Conservation (phyloP, 2,797 vertebrate species). For the Channa striata region DNA sequence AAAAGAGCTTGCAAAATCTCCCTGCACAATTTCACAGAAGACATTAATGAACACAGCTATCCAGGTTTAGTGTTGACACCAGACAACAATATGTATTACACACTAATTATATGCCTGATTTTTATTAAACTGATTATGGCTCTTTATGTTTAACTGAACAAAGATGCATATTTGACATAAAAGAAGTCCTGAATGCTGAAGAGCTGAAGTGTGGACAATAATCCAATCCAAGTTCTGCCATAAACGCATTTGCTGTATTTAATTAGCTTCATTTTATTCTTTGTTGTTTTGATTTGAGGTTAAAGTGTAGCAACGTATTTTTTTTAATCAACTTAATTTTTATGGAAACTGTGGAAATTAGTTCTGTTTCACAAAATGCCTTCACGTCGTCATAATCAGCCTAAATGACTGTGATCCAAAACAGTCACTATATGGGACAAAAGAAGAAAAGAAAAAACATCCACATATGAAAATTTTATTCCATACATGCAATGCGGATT, state of each 20-base stretch:
- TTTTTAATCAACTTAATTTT: not conserved
- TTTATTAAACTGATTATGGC: constrained; percentile 31
- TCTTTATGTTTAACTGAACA: constrained; percentile 8
- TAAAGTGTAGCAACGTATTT: not conserved
- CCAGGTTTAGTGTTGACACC: constrained; percentile 41
- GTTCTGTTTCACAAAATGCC: not conserved
- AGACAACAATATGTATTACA: constrained; percentile 41
- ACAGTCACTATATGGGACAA: not conserved
- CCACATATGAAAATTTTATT: constrained; percentile 2
- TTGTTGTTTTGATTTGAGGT: not conserved
- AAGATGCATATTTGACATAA: not conserved
- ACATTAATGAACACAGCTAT: constrained; percentile 57
- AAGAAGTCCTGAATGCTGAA: not conserved
- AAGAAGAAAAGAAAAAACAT: not conserved
- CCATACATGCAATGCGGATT: not conserved
- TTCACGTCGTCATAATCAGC: not conserved
- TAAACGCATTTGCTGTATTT: not conserved
- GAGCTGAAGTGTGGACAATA: not conserved
- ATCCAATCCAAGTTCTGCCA: not conserved
- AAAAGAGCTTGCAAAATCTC: constrained; percentile 52
- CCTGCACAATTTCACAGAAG: constrained; percentile 41
- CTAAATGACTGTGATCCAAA: not conserved
- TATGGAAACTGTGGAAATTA: not conserved
- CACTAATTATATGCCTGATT: constrained; percentile 33
- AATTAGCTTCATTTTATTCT: not conserved